phyloP scores from a whole-genome alignment of 2,888 invertebrate genomes.

The Melolontha melolontha region DNA sequence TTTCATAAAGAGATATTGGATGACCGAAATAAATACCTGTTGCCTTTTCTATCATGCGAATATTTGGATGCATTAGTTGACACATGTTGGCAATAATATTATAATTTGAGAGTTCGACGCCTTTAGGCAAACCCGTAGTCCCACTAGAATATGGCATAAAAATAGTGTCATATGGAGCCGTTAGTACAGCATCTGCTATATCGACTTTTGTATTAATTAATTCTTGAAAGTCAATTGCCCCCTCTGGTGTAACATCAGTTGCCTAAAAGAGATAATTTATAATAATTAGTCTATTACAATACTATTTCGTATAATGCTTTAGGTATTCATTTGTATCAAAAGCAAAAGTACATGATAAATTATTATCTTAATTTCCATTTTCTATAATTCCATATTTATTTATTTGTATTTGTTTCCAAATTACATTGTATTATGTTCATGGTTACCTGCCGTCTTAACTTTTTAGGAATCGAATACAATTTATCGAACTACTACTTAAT shows the following conservation, averaged over 20 bases:
- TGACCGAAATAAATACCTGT: constrained; percentile 36
- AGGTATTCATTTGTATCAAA: no score
- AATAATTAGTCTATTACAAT: no score
- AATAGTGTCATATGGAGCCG: constrained; percentile 71
- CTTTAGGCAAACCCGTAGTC: constrained; percentile 86
- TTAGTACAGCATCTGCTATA: constrained; percentile 67
- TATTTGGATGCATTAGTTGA: constrained; percentile 52
- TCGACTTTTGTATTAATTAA: constrained; percentile 67
- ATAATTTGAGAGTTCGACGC: constrained; percentile 75
- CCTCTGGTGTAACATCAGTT: constrained; percentile 67
- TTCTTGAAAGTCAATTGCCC: constrained; percentile 73
- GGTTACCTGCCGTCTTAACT: no score
- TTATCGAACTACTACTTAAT: no score
- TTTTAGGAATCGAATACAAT: no score
- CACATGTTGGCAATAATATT: constrained; percentile 70
- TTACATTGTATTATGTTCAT: no score
- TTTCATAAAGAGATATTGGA: background rate
- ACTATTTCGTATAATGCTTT: background rate
- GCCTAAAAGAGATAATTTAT: constrained; percentile 53
- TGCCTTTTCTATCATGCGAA: constrained; percentile 22
- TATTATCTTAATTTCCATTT: no score
- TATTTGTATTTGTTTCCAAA: no score
- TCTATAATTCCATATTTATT: no score
- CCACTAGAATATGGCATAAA: constrained; percentile 87
- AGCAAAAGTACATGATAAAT: background rate